Evolutionary conservation across 2,797 vertebrate species (phyloP), one percentile per base, ranked within the genome.

Genomic region (Propithecus perrieri): DNA sequence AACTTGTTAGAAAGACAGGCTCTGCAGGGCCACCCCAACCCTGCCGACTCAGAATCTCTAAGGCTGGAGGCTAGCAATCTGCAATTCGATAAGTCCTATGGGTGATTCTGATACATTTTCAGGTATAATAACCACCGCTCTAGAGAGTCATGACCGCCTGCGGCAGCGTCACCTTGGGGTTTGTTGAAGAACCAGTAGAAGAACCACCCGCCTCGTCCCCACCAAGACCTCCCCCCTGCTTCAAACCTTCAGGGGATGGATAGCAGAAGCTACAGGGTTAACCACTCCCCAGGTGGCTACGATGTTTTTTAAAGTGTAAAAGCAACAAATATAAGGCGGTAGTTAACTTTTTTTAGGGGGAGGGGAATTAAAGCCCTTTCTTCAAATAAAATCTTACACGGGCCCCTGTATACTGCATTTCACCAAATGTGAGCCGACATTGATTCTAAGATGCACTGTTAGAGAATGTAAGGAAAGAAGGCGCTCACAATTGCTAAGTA

Each of bases 131-230:
- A 35, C 26, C 41, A 14, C 7, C 1, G 1, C 41, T 22, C n/a
- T 30, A 43, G 13, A 2, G 2, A 5, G 35, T 76, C 5, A 10
- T 0, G 0, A 30, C 8, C 12, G 15, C 4, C 48, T 28, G 0
- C 33, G 2, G 7, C 22, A 13, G 18, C n/a, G 20, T 65, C 46
- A 10, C 28, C 76, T 80, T 1, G 0, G 30, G 85, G 38, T 43
- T 53, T 2, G 5, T 33, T 48, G 35, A 63, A 48, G 80, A 75
- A 46, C n/a, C 57, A 18, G 10, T 1, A 18, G 71, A 7, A 11
- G 2, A 3, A 24, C 22, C 24, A 57, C 22, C 0, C 10, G 1
- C 14, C 15, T 43, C 20, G 14, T 10, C 2, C 13, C 33, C 33
- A 22, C 4, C 8, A 14, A 9, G 33, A 61, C 11, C 22, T 15